Percentiles rank a stretch among this genome's conserved stretches.
Evolutionary conservation across 2,113 vertebrate species (phyloP).

Genomic region (Salminus brasiliensis): DNA sequence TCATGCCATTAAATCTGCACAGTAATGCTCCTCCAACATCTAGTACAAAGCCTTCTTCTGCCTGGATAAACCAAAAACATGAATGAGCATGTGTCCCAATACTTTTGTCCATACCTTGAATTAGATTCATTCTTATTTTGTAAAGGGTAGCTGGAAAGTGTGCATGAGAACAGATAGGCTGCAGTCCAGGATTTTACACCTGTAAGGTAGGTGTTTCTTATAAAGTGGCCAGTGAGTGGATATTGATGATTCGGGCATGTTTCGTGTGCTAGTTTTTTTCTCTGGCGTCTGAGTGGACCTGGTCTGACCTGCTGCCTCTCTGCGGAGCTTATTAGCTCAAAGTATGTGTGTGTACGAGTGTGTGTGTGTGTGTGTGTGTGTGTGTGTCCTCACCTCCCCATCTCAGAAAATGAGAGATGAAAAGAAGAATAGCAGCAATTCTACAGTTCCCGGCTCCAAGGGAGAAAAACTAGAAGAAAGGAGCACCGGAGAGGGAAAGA

Average conservation of each 20-base stretch:
- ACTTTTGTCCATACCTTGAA: no score
- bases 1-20: no score
- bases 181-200: no score
- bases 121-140: no score
- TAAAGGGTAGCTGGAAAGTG: no score
- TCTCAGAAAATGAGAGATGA: conserved; percentile 34
- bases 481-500: conserved; percentile 8
- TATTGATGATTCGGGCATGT: background rate
- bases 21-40: no score
- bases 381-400: conserved; percentile 52
- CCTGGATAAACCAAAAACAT: no score
- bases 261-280: background rate
- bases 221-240: background rate
- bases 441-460: conserved; percentile 22
- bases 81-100: no score
- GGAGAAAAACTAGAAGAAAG: conserved; percentile 14
- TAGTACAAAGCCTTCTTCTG: no score
- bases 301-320: conserved; percentile 18
- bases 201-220: background rate
- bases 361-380: conserved; percentile 65
- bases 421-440: conserved; percentile 28
- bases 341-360: conserved; percentile 31
- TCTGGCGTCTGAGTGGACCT: conserved; percentile 1
- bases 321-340: conserved; percentile 37
- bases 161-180: no score